Conservation (phyloP, 2,888 invertebrate species). For the Nebria brevicollis region DNA sequence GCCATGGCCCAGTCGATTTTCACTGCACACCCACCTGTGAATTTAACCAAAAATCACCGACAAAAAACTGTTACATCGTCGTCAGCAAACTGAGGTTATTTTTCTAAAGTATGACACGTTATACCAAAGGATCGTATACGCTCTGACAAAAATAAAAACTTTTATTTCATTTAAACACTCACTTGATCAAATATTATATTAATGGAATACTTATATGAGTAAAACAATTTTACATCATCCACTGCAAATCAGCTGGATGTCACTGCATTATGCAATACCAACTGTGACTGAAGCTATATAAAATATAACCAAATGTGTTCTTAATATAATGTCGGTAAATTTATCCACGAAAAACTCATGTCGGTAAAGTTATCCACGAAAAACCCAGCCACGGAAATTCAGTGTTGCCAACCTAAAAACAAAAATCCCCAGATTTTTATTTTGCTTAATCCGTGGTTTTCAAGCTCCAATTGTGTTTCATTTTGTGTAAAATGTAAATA, state of each 20-base stretch:
- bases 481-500: too few species aligned
- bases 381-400: too few species aligned
- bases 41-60: not conserved
- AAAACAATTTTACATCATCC: not conserved
- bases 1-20: slow-evolving; percentile 39
- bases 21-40: not conserved
- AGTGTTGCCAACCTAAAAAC: too few species aligned
- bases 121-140: not conserved
- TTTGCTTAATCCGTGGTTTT: too few species aligned
- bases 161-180: not conserved
- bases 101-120: not conserved
- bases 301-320: too few species aligned
- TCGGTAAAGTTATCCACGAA: too few species aligned
- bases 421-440: too few species aligned
- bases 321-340: too few species aligned
- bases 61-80: not conserved
- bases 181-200: not conserved
- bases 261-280: not conserved
- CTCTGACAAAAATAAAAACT: not conserved
- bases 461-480: too few species aligned
- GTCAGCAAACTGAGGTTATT: not conserved
- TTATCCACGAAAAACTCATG: too few species aligned
- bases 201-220: not conserved
- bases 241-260: not conserved
- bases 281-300: not conserved